A percentile compares a stretch with the other conserved stretches of the same genome.
phyloP scores from a whole-genome alignment of 2,797 vertebrate species.

The Oreochromis grahami region DNA sequence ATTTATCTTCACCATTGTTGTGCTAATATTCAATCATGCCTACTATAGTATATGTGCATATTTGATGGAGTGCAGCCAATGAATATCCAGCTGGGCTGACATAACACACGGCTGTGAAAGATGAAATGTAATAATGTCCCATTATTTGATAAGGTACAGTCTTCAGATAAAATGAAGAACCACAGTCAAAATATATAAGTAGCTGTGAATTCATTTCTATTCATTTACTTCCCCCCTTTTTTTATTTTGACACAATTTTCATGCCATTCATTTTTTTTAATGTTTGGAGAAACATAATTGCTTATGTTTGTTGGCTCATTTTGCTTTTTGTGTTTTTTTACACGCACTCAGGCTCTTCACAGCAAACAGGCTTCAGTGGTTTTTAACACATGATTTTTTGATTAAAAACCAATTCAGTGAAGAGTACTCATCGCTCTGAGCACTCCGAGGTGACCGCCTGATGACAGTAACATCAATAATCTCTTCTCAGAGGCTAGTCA shows the following conservation, averaged over 20 bases:
- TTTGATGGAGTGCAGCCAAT: background rate
- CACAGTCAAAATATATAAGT: background rate
- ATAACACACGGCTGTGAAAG: background rate
- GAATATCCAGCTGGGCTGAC: background rate
- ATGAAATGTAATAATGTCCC: background rate
- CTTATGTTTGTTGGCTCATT: constrained; percentile 23
- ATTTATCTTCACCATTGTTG: background rate
- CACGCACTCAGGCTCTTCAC: background rate
- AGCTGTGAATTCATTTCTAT: background rate
- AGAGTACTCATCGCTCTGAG: constrained; percentile 42
- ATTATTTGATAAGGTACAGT: background rate
- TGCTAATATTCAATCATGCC: background rate
- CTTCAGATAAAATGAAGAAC: background rate
- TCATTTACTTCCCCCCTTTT: background rate
- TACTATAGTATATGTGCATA: background rate
- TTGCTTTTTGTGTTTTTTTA: background rate
- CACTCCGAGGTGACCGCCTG: constrained; percentile 46
- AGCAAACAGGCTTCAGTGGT: constrained; percentile 8
- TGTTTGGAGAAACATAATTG: constrained; percentile 19
- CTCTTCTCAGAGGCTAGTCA: constrained; percentile 30
- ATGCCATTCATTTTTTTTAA: background rate
- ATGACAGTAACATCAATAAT: constrained; percentile 66
- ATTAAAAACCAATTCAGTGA: constrained; percentile 63
- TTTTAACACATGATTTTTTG: constrained; percentile 53
- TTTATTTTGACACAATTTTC: background rate